Evolutionary conservation across 1,140 invertebrate genomes (phyloP), one percentile per base, ranked within the genome.

Genomic region (Acromyrmex heyeri): DNA sequence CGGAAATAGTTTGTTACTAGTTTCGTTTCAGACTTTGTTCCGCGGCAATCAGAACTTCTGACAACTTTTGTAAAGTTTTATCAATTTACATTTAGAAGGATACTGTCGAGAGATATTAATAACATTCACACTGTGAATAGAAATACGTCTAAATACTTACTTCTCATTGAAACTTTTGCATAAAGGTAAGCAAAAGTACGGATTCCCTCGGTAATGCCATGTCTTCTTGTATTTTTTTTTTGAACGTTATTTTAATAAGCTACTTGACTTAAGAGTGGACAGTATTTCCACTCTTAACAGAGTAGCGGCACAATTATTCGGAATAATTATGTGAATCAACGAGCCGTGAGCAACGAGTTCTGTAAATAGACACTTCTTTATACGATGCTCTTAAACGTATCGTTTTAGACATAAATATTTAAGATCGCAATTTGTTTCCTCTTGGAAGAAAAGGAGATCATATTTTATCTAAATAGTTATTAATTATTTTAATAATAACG

Each of bases 51-150:
- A 75, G 59, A 83, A 83, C 67, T 73, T 83, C 44, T n/a, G 14
- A 72, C 34, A 75, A 73, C 69, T 75, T 16, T 30, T 8, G 55
- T 12, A 78, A 91, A 90, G 88, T 90, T 90, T 91, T 91, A 91
- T 89, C 87, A 83, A 88, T 86, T 62, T 85, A 85, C 50, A 78
- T 73, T 73, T 24, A 67, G n/a, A 83, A 73, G 16, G 65, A 70
- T 53, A 78, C 62, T 85, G 87, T 72, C 24, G 57, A 34, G 38
- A 27, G 62, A 59, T 55, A 73, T 79, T 64, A 64, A 81, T 86
- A 59, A 75, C 21, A 76, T 85, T 62, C 50, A 50, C 16, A 18
- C 75, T 14, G 24, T 70, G 77, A 72, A 53, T 50, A 50, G 76
- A 77, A 65, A n/a, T 27, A 64, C 73, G n/a, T 83, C 21, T 73